These are phyloP conservation scores for Sipha maydis DNA, from an alignment of 2,888 invertebrate genomes.

Conservation along the genomic window DNA sequence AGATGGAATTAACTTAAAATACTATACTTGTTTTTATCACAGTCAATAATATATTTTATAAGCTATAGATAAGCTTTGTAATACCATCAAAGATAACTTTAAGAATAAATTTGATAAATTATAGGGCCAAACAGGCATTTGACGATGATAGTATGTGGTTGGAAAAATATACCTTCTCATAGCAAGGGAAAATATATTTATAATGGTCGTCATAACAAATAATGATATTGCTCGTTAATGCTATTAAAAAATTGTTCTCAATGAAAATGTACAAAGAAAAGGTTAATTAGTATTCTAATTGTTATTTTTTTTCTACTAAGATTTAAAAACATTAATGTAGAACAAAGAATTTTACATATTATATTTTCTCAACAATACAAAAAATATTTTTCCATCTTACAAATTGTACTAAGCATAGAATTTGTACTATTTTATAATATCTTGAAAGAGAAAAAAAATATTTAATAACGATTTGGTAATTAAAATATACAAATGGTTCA, in stretches of 20 bases:
- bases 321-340: background rate
- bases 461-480: constrained; percentile 42
- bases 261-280: background rate
- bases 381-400: constrained; percentile 39
- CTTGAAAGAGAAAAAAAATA: background rate
- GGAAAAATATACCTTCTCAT: no score
- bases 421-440: constrained; percentile 6
- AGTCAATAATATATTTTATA: no score
- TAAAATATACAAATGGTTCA: constrained; percentile 15
- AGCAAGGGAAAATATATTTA: no score
- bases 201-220: no score
- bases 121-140: no score
- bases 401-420: constrained; percentile 31
- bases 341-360: background rate
- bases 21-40: no score
- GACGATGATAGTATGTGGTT: no score
- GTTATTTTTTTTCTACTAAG: background rate
- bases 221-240: no score
- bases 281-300: background rate
- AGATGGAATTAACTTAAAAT: no score
- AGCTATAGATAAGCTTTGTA: no score
- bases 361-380: constrained; percentile 38
- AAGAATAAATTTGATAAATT: no score
- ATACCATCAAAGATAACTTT: no score
- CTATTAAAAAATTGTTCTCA: background rate